phyloP scores from a whole-genome alignment of 2,888 invertebrate genomes.

The Stegana nigrithorax region DNA sequence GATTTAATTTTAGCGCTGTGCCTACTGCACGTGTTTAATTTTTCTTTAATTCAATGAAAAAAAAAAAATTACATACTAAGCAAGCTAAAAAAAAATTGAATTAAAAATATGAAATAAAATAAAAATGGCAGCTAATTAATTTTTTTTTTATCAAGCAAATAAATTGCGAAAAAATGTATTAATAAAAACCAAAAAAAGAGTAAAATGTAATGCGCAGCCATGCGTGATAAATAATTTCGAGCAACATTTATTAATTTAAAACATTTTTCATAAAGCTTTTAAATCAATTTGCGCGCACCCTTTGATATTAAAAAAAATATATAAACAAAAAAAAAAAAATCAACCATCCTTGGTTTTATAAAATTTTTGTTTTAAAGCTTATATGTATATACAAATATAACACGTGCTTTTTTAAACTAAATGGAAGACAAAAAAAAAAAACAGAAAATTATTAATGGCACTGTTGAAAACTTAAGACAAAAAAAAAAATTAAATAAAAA shows the following conservation, averaged over 20 bases:
- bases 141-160: too few species aligned
- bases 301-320: background rate
- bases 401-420: background rate
- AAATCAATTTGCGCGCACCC: conserved; percentile 5
- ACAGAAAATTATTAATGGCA: conserved; percentile 13
- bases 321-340: conserved; percentile 2
- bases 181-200: background rate
- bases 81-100: too few species aligned
- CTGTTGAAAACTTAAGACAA: background rate
- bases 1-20: too few species aligned
- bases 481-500: conserved; percentile 37
- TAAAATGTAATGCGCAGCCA: background rate
- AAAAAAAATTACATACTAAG: too few species aligned
- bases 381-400: background rate
- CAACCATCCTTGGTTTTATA: too few species aligned
- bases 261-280: background rate
- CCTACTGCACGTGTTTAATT: too few species aligned
- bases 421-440: background rate
- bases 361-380: too few species aligned
- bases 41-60: too few species aligned
- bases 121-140: too few species aligned
- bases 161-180: background rate
- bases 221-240: background rate
- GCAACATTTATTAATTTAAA: background rate
- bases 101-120: too few species aligned